Conservation (phyloP, 2,888 invertebrate species). For the Autographa gamma region DNA sequence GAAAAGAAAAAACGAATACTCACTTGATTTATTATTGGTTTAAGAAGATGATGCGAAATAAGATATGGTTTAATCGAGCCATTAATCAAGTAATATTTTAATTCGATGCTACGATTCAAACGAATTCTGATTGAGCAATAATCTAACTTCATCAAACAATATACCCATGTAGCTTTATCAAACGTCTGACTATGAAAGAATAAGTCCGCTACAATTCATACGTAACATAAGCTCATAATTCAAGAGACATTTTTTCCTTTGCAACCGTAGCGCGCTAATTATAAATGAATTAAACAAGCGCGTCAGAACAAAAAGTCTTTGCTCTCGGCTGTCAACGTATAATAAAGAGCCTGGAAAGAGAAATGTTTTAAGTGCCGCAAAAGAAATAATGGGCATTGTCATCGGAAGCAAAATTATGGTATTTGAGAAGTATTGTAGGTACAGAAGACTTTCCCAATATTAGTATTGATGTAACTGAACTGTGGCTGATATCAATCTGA, state of each 20-base stretch:
- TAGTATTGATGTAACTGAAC: neutral
- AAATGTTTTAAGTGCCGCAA: slow-evolving; percentile 31
- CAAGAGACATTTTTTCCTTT: slow-evolving; percentile 40
- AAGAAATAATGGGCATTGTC: slow-evolving; percentile 22
- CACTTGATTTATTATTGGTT: too few species aligned
- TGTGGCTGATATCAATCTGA: slow-evolving; percentile 17
- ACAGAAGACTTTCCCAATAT: neutral
- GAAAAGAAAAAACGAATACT: too few species aligned
- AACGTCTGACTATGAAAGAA: slow-evolving; percentile 10
- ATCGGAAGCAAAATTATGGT: neutral
- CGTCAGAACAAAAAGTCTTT: slow-evolving; percentile 48
- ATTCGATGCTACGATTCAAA: neutral
- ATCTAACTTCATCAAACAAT: neutral
- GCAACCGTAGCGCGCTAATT: slow-evolving; percentile 52
- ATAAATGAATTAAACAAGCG: slow-evolving; percentile 61
- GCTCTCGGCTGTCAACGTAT: slow-evolving; percentile 37
- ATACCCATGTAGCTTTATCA: neutral
- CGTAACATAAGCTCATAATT: slow-evolving; percentile 25
- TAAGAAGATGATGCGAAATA: neutral
- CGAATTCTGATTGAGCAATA: neutral
- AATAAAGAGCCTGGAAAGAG: slow-evolving; percentile 29
- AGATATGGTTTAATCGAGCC: neutral
- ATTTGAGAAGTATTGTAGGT: neutral
- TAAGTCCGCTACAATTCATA: slow-evolving; percentile 27
- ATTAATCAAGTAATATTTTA: neutral